Conservation (phyloP, 2,113 vertebrate genomes). For the Furnarius figulus region DNA sequence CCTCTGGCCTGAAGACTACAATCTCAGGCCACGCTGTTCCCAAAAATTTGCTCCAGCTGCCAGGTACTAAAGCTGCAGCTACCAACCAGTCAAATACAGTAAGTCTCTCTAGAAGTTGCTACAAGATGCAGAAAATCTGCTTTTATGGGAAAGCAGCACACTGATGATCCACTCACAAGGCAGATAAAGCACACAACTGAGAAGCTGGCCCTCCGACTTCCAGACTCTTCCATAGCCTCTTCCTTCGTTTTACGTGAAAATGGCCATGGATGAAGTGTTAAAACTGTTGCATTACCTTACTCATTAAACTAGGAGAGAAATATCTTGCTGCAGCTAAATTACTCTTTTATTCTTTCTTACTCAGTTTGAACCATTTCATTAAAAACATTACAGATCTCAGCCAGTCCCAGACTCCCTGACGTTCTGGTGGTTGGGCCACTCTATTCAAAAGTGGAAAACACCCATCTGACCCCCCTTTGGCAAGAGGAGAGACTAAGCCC, state of each 20-base stretch:
- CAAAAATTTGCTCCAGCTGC: neutral
- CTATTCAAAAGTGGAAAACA: neutral
- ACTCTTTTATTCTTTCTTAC: neutral
- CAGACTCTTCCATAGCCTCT: neutral
- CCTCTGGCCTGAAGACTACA: neutral
- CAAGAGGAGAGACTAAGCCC: neutral
- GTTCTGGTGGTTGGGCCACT: neutral
- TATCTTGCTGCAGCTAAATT: neutral
- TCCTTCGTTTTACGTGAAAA: neutral
- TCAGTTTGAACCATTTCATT: neutral
- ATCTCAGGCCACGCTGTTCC: neutral
- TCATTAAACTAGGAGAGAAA: neutral
- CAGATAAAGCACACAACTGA: neutral
- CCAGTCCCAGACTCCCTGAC: neutral
- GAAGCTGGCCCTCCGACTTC: neutral
- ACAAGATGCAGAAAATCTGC: neutral
- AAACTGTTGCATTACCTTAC: neutral
- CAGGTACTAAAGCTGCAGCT: neutral
- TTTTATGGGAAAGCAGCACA: neutral
- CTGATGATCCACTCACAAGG: accelerated
- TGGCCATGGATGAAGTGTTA: neutral
- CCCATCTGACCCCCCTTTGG: neutral
- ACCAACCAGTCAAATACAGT: neutral
- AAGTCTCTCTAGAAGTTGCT: neutral
- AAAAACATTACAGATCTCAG: neutral